Base-by-base conservation (phyloP, 2,797 vertebrate genomes). In the Channa striata region DNA sequence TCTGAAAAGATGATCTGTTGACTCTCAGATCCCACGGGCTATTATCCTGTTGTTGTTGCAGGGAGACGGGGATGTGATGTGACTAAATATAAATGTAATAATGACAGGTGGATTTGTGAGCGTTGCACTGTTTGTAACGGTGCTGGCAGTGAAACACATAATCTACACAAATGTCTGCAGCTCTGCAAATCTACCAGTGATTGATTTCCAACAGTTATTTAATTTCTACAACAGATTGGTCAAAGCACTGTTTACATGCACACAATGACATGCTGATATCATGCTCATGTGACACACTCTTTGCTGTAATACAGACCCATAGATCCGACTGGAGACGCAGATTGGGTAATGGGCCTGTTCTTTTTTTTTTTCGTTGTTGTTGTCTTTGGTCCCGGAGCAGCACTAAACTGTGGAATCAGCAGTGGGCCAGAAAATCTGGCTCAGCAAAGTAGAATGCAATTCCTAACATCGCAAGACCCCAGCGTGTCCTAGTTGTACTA, bases 81-180 rank as follows among this genome's bases (percentile, higher is more conserved):
- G 73, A 68, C 75, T 82, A 56, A 77, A 87, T 74, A 77, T 69
- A 83, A 75, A 81, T 33, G 16, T 19, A 71, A 53, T 23, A 52
- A 60, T 4, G 33, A 54, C 36, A 79, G 49, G 67, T 65, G 56
- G 70, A 40, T 74, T 56, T 77, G 69, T 42, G 59, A 63, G 58
- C 33, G 8, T 43, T 52, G 20, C 21, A 11, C 9, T 53, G 20
- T 54, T 40, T 58, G 53, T 57, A 21, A 63, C 20, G 13, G 25
- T 60, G 46, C 44, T 14, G 42, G 23, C 17, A 36, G 40, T 50
- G 36, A 68, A 56, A 59, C 33, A 46, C 11, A 57, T 36, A 46
- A 57, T 64, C 51, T 33, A 37, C 33, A 46, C 49, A 59, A 37
- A 23, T 9, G 3, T 59, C 48, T 64, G 57, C 0, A 1, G 48